Evolutionary conservation across 64 coral and sea anemone species (phyloP), one percentile per base, ranked within the genome.

Genomic region (Dendrophyllia cribrosa): DNA sequence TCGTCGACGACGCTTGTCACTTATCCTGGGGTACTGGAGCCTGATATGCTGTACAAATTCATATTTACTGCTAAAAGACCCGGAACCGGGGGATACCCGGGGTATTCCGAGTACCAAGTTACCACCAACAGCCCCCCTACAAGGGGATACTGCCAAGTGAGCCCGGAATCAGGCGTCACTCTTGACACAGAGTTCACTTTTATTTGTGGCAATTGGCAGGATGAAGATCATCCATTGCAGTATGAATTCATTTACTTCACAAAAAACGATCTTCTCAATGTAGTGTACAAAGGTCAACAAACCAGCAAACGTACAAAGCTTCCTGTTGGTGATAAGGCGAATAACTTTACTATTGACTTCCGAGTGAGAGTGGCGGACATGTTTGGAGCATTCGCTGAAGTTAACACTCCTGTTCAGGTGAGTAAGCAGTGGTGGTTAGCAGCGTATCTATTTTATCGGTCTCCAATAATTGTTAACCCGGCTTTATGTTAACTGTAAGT

Each of bases 331-430:
- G 65, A 70, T 7, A 81, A 44, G 6, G 7, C 9, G 22, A 69
- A 71, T 4, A 71, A 71, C 61, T 86, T 55, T 70, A 69, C 67
- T 7, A 69, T 70, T 15, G 82, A 86, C 50, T 76, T 90, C 58
- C 43, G 74, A 5, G 76, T 90, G n/a, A 21, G 76, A 25, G 65
- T 90, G 46, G 21, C 6, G 67, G 77, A 90, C 65, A 15, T 67
- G 19, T 43, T 82, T 58, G 77, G 88, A 5, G 66, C 88, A 21
- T 90, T 47, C 9, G 71, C 88, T 13, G 53, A 58, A 53, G 88
- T 90, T 6, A 25, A 59, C 19, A 82, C 43, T 19, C 65, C 88
- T 51, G 88, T 90, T 46, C 75, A 90, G 49, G 88, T 90, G 26
- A 16, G 77, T 0, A 1, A 34, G 34, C 34, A 34, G 34, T 34